phyloP scores from a whole-genome alignment of 1,140 invertebrate genomes.

The Drosophila willistoni region DNA sequence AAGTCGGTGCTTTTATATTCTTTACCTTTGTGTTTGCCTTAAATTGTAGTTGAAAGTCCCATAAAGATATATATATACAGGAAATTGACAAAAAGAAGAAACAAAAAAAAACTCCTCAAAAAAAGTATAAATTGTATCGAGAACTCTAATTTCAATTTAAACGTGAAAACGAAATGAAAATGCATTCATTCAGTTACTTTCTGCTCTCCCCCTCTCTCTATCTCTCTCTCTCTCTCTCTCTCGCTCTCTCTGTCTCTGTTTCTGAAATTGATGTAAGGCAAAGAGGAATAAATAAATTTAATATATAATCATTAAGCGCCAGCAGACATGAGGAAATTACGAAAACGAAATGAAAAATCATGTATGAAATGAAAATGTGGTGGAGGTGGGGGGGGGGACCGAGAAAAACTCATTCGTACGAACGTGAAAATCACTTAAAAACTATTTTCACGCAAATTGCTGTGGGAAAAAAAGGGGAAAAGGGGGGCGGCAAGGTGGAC shows the following conservation, averaged over 20 bases:
- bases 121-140: no score
- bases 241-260: no score
- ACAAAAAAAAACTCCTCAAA: no score
- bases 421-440: conserved; percentile 47
- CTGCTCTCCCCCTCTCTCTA: not conserved
- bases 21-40: no score
- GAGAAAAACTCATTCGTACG: no score
- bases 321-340: conserved; percentile 3
- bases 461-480: no score
- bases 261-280: not conserved
- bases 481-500: no score
- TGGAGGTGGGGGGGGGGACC: not conserved
- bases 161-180: not conserved
- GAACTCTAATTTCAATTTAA: not conserved
- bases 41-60: no score
- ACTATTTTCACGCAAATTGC: conserved; percentile 29
- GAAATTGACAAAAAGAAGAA: no score
- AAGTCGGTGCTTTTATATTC: no score
- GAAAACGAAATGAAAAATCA: conserved; percentile 9
- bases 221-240: not conserved
- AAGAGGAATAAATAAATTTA: not conserved
- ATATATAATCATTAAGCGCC: not conserved
- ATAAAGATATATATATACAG: no score
- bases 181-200: no score
- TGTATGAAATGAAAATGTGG: not conserved